These are phyloP conservation scores for Campoplex capitator DNA, from an alignment of 2,888 invertebrate genomes.

Conservation along the genomic window DNA sequence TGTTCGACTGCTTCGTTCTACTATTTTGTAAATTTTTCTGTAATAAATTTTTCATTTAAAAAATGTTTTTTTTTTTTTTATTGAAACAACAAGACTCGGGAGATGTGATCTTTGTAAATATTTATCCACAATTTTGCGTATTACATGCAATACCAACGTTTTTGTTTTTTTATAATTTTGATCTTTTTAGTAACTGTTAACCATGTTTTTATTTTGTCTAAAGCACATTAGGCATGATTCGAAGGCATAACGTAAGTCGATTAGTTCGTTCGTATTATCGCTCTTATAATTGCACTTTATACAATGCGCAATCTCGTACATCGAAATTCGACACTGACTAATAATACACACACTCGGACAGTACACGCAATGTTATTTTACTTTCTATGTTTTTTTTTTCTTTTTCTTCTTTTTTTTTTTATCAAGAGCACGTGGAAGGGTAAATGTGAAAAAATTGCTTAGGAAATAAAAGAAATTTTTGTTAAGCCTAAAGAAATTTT, in stretches of 20 bases:
- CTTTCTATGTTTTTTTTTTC: not conserved
- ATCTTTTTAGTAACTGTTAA: constrained; percentile 53
- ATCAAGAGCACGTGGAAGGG: constrained; percentile 6
- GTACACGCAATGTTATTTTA: constrained; percentile 27
- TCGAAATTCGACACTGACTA: constrained; percentile 35
- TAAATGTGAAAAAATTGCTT: not conserved
- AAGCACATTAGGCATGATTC: constrained; percentile 61
- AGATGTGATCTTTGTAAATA: not conserved
- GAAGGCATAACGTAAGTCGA: constrained; percentile 43
- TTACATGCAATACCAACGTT: not conserved
- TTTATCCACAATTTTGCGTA: not conserved
- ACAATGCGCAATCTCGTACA: constrained; percentile 21
- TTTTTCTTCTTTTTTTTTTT: not conserved
- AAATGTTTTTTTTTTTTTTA: not conserved
- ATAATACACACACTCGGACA: constrained; percentile 12
- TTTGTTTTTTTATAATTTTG: not conserved
- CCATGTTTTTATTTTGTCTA: constrained; percentile 31
- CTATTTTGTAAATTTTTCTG: constrained; percentile 14
- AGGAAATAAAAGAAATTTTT: not conserved
- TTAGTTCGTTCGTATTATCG: constrained; percentile 1
- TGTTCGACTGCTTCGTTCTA: constrained; percentile 31
- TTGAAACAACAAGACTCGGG: not conserved
- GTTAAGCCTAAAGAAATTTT: not conserved
- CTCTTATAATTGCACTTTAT: constrained; percentile 53
- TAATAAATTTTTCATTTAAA: not conserved